Percentiles rank a stretch among this genome's conserved stretches.
Evolutionary conservation across 2,888 invertebrate species (phyloP).

Genomic region (Hoplodrina blanda): DNA sequence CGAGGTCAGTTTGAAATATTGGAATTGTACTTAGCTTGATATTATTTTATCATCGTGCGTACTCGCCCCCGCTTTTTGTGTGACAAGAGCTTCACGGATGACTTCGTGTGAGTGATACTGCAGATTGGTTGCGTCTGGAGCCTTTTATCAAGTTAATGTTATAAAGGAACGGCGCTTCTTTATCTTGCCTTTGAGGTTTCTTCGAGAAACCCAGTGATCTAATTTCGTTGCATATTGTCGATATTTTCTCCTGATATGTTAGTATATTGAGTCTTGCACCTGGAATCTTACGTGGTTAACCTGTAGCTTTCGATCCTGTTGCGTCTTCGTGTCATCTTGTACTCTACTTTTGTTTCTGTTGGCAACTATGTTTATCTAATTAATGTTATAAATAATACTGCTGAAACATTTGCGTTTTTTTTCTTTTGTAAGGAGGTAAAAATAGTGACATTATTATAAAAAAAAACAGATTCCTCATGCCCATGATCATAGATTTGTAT

Average conservation of each 20-base stretch:
- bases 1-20: background rate
- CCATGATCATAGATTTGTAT: no score
- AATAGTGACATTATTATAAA: no score
- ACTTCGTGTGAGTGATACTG: constrained; percentile 39
- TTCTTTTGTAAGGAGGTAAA: no score
- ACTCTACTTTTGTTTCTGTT: background rate
- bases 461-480: no score
- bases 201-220: constrained; percentile 8
- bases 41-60: background rate
- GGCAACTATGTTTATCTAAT: no score
- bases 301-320: background rate
- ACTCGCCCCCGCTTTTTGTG: background rate
- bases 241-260: background rate
- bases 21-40: background rate
- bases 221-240: constrained; percentile 23
- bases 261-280: background rate
- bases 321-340: background rate
- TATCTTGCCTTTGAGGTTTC: constrained; percentile 35
- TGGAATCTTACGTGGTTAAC: background rate
- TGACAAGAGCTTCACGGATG: constrained; percentile 26
- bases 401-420: no score
- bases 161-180: constrained; percentile 31
- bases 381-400: no score
- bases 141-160: constrained; percentile 38
- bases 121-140: constrained; percentile 26